Evolutionary conservation across 2,888 invertebrate species (phyloP).

Genomic region (Hydrotaea diabolus): DNA sequence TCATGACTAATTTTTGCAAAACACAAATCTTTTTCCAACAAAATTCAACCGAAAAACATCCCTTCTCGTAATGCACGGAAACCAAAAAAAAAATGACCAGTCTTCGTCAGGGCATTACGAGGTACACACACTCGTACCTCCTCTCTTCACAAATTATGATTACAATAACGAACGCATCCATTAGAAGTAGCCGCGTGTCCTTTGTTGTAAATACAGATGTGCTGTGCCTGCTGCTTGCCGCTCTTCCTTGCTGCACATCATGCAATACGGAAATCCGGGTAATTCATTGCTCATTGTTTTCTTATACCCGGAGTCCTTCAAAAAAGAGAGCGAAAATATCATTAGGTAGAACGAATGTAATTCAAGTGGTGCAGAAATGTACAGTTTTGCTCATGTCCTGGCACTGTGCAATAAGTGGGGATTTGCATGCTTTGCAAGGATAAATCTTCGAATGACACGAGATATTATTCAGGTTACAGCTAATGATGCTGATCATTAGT

Average conservation of each 20-base stretch:
- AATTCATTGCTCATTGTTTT: conserved; percentile 44
- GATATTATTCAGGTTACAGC: neutral
- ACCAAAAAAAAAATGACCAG: conserved; percentile 25
- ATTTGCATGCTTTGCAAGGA: conserved; percentile 35
- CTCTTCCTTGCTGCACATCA: conserved; percentile 24
- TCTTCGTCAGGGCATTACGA: neutral
- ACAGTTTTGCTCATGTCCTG: conserved; percentile 31
- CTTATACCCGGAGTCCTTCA: conserved; percentile 14
- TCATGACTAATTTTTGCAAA: conserved; percentile 35
- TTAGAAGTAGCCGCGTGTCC: conserved; percentile 59
- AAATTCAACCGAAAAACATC: neutral
- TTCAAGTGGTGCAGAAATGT: conserved; percentile 17
- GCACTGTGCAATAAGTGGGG: neutral
- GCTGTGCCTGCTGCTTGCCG: conserved; percentile 4
- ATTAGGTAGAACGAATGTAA: conserved; percentile 9
- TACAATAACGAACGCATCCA: conserved; percentile 37
- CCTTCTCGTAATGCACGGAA: neutral
- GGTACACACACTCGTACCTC: neutral
- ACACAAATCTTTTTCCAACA: conserved; percentile 12
- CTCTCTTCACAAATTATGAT: conserved; percentile 50
- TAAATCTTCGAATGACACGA: conserved; percentile 30
- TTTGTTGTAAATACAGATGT: conserved; percentile 36
- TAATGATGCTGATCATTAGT: conserved; percentile 9
- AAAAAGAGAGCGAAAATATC: too few relatives aligned
- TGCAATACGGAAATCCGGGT: conserved; percentile 55